Conservation (phyloP, 53 echinoderm and acorn worm species). For the Glandiceps talaboti region DNA sequence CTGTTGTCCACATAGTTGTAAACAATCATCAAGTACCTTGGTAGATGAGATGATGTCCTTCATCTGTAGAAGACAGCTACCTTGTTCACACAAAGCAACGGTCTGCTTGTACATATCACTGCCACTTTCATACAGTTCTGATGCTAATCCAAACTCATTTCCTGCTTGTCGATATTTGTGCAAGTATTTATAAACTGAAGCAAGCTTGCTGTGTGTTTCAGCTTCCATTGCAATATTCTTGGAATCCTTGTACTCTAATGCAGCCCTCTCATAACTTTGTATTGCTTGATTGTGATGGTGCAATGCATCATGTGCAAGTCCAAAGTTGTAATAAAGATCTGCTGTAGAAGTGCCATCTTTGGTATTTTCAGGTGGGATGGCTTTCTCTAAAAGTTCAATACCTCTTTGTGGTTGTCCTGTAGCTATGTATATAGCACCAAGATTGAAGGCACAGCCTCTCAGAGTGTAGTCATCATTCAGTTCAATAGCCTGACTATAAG, state of each 20-base stretch:
- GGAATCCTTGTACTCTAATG: slow-evolving; percentile 26
- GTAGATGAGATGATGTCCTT: neutral
- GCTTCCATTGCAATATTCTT: slow-evolving; percentile 17
- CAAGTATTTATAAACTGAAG: slow-evolving; percentile 1
- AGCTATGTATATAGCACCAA: slow-evolving; percentile 56
- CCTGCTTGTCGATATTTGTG: slow-evolving; percentile 13
- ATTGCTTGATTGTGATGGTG: slow-evolving; percentile 26
- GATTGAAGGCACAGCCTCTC: slow-evolving; percentile 69
- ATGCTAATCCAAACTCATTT: slow-evolving; percentile 17
- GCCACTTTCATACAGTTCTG: slow-evolving; percentile 6
- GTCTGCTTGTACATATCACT: neutral
- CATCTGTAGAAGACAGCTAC: neutral
- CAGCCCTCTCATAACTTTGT: slow-evolving; percentile 30
- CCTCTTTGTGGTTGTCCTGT: slow-evolving; percentile 24
- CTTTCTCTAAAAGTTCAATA: slow-evolving; percentile 20
- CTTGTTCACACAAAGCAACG: neutral
- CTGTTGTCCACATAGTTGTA: neutral
- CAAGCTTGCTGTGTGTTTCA: neutral
- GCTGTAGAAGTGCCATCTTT: slow-evolving; percentile 27
- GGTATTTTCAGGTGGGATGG: slow-evolving; percentile 7
- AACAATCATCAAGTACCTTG: neutral
- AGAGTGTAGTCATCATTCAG: slow-evolving; percentile 27
- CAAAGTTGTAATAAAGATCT: slow-evolving; percentile 76
- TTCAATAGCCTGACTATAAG: slow-evolving; percentile 29
- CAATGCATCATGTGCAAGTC: slow-evolving; percentile 47